Evolutionary conservation across 2,888 invertebrate species (phyloP).

Genomic region (Euzophera pinguis): DNA sequence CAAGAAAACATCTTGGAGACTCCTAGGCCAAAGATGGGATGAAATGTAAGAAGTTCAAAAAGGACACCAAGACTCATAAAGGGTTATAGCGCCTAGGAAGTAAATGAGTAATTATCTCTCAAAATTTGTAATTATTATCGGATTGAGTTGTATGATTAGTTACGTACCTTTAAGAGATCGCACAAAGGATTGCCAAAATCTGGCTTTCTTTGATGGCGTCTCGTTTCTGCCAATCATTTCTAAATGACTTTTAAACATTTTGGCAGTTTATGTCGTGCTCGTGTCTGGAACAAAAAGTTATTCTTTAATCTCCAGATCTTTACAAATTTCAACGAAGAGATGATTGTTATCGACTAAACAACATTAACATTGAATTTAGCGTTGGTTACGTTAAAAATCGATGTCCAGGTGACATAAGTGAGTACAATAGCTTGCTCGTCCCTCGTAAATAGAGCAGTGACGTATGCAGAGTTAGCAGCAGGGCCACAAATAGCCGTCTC

Average conservation of each 20-base stretch:
- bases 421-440: constrained; percentile 59
- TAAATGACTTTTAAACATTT: constrained; percentile 94
- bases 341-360: constrained; percentile 11
- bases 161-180: constrained; percentile 92
- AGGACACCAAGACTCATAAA: no score
- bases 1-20: no score
- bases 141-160: no score
- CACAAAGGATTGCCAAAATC: constrained; percentile 96
- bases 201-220: constrained; percentile 94
- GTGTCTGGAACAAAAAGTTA: constrained; percentile 81
- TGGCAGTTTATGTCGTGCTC: constrained; percentile 86
- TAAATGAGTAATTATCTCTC: no score
- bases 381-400: constrained; percentile 38
- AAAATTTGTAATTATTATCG: no score
- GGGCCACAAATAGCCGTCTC: constrained; percentile 62
- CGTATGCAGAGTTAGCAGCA: constrained; percentile 62
- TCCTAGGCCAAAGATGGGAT: no score
- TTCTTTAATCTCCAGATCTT: constrained; percentile 1
- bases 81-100: no score
- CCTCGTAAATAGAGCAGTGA: constrained; percentile 74
- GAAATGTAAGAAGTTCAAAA: no score
- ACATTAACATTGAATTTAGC: constrained; percentile 50
- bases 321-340: neutral
- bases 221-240: constrained; percentile 97
- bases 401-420: constrained; percentile 67